phyloP scores from a whole-genome alignment of 2,888 invertebrate species.

The Plagodis pulveraria region DNA sequence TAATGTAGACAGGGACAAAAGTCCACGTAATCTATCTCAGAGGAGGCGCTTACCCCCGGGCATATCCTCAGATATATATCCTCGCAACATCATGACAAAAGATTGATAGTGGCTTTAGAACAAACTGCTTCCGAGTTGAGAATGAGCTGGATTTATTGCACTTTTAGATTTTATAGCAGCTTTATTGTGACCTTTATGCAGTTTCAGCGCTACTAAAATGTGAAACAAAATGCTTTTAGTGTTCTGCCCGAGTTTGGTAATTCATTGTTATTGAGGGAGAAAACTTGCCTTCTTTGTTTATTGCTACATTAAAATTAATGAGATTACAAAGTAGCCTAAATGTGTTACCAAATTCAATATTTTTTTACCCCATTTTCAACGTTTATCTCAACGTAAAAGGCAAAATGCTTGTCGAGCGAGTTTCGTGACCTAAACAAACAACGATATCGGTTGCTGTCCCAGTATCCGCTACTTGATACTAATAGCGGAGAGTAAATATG shows the following conservation, averaged over 20 bases:
- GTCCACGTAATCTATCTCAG: constrained; percentile 37
- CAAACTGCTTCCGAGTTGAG: constrained; percentile 41
- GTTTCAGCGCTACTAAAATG: constrained; percentile 3
- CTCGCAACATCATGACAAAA: constrained; percentile 48
- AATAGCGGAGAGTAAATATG: background rate
- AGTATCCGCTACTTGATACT: background rate
- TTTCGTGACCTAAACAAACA: constrained; percentile 42
- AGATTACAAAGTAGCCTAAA: no score
- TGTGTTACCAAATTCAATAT: no score
- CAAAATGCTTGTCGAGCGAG: constrained; percentile 16
- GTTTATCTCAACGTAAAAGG: constrained; percentile 23
- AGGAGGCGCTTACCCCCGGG: constrained; percentile 29
- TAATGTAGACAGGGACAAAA: constrained; percentile 15
- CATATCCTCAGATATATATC: constrained; percentile 15
- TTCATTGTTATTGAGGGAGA: background rate
- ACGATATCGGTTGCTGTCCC: constrained; percentile 16
- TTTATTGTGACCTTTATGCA: constrained; percentile 1
- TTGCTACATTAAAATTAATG: no score
- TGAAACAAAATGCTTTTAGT: constrained; percentile 2
- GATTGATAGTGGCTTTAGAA: constrained; percentile 60
- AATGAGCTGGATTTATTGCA: constrained; percentile 53
- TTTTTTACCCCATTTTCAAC: background rate
- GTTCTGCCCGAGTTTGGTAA: background rate
- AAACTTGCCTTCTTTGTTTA: no score
- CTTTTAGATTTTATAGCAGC: constrained; percentile 30